Conservation (phyloP, 1,140 invertebrate genomes). For the Dermatophagoides farinae region DNA sequence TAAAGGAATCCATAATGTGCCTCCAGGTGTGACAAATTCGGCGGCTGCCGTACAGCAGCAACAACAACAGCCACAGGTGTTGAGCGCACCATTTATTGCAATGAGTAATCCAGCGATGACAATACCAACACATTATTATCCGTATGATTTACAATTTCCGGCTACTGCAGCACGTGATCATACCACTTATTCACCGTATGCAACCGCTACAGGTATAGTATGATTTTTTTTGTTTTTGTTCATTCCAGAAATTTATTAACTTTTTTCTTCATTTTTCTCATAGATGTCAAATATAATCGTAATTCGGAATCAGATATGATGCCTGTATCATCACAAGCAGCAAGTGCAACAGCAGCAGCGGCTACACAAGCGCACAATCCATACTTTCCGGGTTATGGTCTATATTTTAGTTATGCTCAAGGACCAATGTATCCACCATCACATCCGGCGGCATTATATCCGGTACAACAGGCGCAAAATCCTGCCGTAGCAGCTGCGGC, state of each 20-base stretch:
- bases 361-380: constrained; percentile 8
- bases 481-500: background rate
- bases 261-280: background rate
- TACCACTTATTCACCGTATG: background rate
- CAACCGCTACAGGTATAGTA: background rate
- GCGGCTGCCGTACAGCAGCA: background rate
- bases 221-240: constrained; percentile 1
- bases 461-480: background rate
- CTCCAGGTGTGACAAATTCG: constrained; percentile 2
- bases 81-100: constrained; percentile 5
- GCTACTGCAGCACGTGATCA: background rate
- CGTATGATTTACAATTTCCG: constrained; percentile 3
- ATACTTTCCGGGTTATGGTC: constrained; percentile 11
- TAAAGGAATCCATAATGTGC: constrained; percentile 9
- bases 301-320: background rate
- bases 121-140: background rate
- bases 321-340: constrained; percentile 4
- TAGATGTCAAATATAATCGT: constrained; percentile 12
- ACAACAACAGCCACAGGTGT: background rate
- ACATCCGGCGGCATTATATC: background rate
- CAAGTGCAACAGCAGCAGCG: background rate
- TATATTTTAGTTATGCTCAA: constrained; percentile 9
- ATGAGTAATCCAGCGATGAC: background rate
- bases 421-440: background rate
- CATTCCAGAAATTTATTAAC: constrained; percentile 3